phyloP scores from a whole-genome alignment of 1,140 invertebrate genomes.

The Dysdera silvatica region DNA sequence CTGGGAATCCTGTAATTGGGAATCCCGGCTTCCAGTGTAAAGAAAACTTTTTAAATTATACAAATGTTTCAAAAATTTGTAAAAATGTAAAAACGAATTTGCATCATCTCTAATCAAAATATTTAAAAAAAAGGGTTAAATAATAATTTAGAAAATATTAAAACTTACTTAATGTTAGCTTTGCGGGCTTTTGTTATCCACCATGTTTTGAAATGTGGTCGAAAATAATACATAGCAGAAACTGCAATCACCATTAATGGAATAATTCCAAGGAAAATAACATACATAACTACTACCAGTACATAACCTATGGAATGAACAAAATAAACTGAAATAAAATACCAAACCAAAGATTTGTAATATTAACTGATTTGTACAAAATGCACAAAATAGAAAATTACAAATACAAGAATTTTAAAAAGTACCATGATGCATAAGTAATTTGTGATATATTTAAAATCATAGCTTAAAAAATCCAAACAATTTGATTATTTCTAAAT shows the following conservation, averaged over 20 bases:
- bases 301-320: constrained; percentile 59
- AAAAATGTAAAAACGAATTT: no score
- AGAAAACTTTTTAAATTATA: no score
- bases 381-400: neutral
- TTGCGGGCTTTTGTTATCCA: constrained; percentile 52
- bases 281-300: constrained; percentile 63
- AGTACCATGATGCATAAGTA: neutral
- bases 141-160: no score
- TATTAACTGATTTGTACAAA: neutral
- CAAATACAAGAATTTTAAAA: neutral
- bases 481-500: no score
- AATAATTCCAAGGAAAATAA: constrained; percentile 74
- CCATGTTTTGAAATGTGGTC: constrained; percentile 55
- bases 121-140: no score
- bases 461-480: no score
- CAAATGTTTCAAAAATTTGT: no score
- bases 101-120: no score
- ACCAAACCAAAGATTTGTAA: constrained; percentile 4
- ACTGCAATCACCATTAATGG: constrained; percentile 57
- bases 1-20: no score
- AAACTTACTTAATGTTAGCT: constrained; percentile 23
- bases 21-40: no score
- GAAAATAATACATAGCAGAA: constrained; percentile 63
- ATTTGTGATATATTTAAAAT: neutral
- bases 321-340: constrained; percentile 32